Conservation (phyloP, 1,140 invertebrate species). For the Drosophila kikkawai region DNA sequence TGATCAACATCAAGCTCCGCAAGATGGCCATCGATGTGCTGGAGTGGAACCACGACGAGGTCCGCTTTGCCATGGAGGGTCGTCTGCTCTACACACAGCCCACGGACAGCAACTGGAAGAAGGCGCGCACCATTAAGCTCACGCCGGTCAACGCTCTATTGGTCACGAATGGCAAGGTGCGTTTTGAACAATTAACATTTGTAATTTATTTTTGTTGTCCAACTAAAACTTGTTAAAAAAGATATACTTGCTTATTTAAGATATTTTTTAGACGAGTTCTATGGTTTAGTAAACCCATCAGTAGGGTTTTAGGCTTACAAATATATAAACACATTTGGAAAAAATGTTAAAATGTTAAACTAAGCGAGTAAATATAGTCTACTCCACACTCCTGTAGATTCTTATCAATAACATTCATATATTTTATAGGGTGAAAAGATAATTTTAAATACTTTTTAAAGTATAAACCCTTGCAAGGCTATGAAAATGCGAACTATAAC, state of each 20-base stretch:
- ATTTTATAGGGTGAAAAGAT: background rate
- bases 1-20: constrained; percentile 94
- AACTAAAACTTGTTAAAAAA: too few species aligned
- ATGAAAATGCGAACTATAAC: background rate
- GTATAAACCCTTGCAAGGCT: background rate
- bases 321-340: background rate
- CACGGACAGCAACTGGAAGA: constrained; percentile 95
- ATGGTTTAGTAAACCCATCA: background rate
- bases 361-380: background rate
- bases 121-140: constrained; percentile 94
- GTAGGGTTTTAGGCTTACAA: background rate
- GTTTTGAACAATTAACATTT: background rate
- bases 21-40: constrained; percentile 97
- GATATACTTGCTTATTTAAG: too few species aligned
- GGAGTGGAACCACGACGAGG: constrained; percentile 96
- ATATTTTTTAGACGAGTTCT: too few species aligned
- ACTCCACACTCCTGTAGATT: background rate
- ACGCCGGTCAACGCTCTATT: constrained; percentile 94
- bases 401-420: background rate
- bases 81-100: constrained; percentile 94
- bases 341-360: background rate
- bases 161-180: constrained; percentile 94
- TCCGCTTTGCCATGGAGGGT: constrained; percentile 94
- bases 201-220: too few species aligned
- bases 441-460: background rate